Conservation (phyloP, 2,113 vertebrate genomes). For the Varanus salvator region DNA sequence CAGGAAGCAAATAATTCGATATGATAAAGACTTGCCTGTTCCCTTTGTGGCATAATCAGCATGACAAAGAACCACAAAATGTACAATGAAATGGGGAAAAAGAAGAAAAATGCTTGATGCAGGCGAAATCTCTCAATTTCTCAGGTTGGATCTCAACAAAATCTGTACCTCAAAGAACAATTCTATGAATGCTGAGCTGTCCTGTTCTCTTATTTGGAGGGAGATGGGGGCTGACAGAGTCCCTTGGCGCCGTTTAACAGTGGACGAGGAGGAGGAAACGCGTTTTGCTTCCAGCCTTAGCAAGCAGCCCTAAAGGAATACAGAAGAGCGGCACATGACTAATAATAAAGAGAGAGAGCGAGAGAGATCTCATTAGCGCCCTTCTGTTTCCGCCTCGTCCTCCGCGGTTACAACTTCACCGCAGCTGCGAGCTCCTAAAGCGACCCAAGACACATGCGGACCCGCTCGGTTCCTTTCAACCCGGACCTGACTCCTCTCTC, state of each 20-base stretch:
- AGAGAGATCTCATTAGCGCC: slow-evolving; percentile 6
- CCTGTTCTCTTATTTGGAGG: not conserved
- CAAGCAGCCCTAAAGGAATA: not conserved
- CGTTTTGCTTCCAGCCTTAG: slow-evolving; percentile 1
- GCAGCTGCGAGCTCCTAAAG: not conserved
- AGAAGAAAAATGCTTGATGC: not conserved
- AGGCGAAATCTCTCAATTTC: not conserved
- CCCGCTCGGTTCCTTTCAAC: not conserved
- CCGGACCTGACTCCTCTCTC: not conserved
- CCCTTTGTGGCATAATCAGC: not conserved
- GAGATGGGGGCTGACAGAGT: not conserved
- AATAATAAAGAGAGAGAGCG: not conserved
- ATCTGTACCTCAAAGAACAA: not conserved
- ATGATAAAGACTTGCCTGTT: slow-evolving; percentile 36
- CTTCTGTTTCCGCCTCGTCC: not conserved
- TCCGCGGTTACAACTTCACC: not conserved
- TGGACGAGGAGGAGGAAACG: not conserved
- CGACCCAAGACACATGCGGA: not conserved
- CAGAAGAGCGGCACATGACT: slow-evolving; percentile 6
- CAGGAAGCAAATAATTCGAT: not conserved
- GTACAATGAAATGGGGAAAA: not conserved
- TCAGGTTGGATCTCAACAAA: not conserved
- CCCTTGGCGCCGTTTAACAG: not conserved
- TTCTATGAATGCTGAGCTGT: not conserved
- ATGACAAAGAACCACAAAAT: not conserved